Conservation (phyloP, 2,888 invertebrate genomes). For the Drosophila atroscutellata region DNA sequence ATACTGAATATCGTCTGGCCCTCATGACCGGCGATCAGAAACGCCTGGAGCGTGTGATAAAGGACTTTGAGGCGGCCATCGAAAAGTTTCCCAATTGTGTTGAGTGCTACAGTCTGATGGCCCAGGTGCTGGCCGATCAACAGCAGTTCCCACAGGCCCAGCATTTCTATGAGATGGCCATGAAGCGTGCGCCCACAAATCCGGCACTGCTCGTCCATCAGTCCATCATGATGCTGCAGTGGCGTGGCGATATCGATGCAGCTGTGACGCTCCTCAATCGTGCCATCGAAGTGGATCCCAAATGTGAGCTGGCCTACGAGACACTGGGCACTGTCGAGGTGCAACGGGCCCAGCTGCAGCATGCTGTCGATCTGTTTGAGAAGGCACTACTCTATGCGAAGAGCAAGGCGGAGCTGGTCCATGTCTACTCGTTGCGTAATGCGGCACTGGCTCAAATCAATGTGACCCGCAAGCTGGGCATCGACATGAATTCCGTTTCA, state of each 20-base stretch:
- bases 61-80: constrained; percentile 90
- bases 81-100: constrained; percentile 93
- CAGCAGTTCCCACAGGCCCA: constrained; percentile 94
- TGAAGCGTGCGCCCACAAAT: constrained; percentile 93
- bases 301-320: constrained; percentile 97
- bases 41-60: constrained; percentile 88
- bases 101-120: constrained; percentile 95
- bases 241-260: constrained; percentile 92
- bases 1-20: constrained; percentile 92
- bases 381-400: constrained; percentile 94
- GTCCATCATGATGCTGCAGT: constrained; percentile 93
- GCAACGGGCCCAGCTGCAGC: constrained; percentile 92
- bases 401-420: constrained; percentile 95
- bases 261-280: constrained; percentile 91
- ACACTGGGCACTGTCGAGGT: constrained; percentile 97
- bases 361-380: constrained; percentile 94
- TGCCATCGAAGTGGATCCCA: constrained; percentile 94
- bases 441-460: constrained; percentile 95
- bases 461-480: constrained; percentile 91
- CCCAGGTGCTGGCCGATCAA: constrained; percentile 95
- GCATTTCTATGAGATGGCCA: constrained; percentile 91
- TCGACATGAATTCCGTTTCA: constrained; percentile 85
- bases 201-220: constrained; percentile 95
- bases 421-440: constrained; percentile 94
- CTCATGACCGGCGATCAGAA: constrained; percentile 87